Conservation (phyloP, 2,113 vertebrate species). For the Crocuta crocuta region DNA sequence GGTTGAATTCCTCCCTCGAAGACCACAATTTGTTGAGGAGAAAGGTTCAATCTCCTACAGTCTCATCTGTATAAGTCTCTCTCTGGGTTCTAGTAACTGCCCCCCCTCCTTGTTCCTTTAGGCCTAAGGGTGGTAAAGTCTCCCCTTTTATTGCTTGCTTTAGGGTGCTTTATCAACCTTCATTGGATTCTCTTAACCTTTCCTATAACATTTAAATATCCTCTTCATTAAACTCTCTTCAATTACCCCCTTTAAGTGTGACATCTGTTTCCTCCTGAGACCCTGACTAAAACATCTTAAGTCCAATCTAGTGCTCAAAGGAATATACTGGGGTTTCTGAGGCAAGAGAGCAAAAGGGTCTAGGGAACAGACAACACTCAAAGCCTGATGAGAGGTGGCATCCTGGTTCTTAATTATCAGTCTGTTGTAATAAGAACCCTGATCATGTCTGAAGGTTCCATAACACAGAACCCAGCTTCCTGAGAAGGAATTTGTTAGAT, state of each 20-base stretch:
- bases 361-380: neutral
- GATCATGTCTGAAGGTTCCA: neutral
- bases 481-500: neutral
- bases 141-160: neutral
- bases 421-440: neutral
- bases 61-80: neutral
- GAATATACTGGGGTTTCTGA: slow-evolving; percentile 21
- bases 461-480: neutral
- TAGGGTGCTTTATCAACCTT: neutral
- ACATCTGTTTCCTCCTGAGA: neutral
- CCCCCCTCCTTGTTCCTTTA: neutral
- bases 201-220: neutral
- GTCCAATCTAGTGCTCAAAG: neutral
- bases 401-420: neutral
- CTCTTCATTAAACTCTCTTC: neutral
- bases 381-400: neutral
- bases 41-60: neutral
- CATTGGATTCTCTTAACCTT: neutral
- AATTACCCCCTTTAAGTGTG: neutral
- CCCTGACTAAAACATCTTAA: neutral
- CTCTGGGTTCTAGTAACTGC: neutral
- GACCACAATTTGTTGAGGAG: neutral
- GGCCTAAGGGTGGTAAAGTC: neutral
- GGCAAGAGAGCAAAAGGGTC: neutral
- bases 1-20: neutral